phyloP scores from a whole-genome alignment of 2,797 vertebrate genomes.

The Chelonia mydas region DNA sequence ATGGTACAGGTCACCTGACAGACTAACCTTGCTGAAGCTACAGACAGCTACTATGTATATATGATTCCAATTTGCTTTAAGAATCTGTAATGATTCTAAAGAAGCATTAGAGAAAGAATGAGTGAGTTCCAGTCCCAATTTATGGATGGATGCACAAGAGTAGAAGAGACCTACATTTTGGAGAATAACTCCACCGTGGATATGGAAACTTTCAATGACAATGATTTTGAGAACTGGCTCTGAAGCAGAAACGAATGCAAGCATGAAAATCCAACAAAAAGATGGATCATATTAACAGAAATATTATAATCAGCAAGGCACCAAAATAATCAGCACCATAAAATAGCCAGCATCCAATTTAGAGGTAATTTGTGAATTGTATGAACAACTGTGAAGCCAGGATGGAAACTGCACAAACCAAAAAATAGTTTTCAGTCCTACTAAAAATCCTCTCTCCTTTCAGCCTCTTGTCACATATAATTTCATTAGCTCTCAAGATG shows the following conservation, averaged over 20 bases:
- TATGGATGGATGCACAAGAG: not conserved
- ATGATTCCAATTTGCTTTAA: not conserved
- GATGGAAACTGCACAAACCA: not conserved
- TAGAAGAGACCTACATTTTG: not conserved
- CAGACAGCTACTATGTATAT: not conserved
- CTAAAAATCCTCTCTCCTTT: not conserved
- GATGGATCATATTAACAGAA: not conserved
- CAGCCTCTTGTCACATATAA: not conserved
- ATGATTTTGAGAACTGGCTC: not conserved
- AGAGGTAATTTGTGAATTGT: not conserved
- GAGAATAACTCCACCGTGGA: not conserved
- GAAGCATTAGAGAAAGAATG: not conserved
- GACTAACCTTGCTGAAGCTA: fast-evolving
- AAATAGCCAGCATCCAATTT: not conserved
- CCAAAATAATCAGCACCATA: not conserved
- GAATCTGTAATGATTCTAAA: not conserved
- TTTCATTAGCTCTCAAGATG: not conserved
- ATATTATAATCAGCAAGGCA: not conserved
- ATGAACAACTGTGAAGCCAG: not conserved
- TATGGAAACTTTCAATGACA: not conserved
- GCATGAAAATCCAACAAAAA: not conserved
- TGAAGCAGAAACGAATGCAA: not conserved
- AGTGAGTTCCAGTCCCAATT: not conserved
- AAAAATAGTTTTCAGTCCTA: not conserved
- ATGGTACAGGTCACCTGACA: not conserved